Conservation (phyloP, 64 coral and sea anemone species). For the Actinia tenebrosa region DNA sequence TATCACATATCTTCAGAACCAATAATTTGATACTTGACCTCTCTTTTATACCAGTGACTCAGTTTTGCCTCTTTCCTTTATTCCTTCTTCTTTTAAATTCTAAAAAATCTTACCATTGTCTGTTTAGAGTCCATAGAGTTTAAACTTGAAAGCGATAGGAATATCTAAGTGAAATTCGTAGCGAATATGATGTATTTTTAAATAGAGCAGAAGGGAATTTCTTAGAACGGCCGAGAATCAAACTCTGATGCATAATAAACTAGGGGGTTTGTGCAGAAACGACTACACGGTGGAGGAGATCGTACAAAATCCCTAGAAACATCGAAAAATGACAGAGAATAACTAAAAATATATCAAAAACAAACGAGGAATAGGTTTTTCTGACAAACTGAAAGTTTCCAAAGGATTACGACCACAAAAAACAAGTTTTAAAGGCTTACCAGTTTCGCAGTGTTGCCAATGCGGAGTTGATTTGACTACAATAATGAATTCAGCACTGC, state of each 20-base stretch:
- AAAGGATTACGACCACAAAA: neutral
- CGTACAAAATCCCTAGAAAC: neutral
- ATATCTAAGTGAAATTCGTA: neutral
- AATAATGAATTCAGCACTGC: slow-evolving; percentile 20
- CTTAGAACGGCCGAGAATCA: neutral
- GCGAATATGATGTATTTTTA: neutral
- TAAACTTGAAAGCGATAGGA: neutral
- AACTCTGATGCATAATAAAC: slow-evolving; percentile 7
- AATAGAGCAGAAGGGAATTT: neutral
- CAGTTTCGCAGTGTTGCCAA: slow-evolving; percentile 17
- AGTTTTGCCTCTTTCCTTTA: neutral
- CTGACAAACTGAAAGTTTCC: slow-evolving; percentile 13
- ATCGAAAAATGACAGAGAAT: neutral
- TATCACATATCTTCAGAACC: slow-evolving; percentile 22
- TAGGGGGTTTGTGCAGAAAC: slow-evolving; percentile 13
- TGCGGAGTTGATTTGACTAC: slow-evolving; percentile 27
- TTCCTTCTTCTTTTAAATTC: neutral
- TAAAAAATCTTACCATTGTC: neutral
- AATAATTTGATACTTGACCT: slow-evolving; percentile 24
- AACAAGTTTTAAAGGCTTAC: slow-evolving; percentile 27
- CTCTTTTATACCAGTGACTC: slow-evolving; percentile 14
- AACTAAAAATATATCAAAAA: neutral
- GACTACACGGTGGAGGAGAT: neutral
- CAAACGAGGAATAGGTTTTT: neutral
- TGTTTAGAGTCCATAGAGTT: neutral